phyloP scores from a whole-genome alignment of 2,888 invertebrate genomes.

The Ornithoptera priamus region DNA sequence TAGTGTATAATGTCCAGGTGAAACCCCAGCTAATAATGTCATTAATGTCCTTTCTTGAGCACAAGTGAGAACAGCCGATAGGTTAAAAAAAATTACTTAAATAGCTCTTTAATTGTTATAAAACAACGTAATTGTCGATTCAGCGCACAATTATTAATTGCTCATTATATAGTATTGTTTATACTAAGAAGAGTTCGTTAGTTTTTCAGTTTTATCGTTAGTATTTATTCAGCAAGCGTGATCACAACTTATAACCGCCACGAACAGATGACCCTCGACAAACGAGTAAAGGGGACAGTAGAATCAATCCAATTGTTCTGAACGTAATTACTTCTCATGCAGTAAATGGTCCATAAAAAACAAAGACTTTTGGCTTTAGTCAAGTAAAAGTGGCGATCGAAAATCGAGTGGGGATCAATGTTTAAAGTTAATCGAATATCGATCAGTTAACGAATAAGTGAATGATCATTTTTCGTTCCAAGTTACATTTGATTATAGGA shows the following conservation, averaged over 20 bases:
- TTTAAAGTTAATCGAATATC: constrained; percentile 47
- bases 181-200: too few relatives aligned
- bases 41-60: constrained; percentile 11
- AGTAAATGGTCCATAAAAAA: too few relatives aligned
- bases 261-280: too few relatives aligned
- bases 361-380: too few relatives aligned
- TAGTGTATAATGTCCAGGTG: constrained; percentile 52
- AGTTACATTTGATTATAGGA: constrained; percentile 41
- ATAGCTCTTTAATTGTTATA: constrained; percentile 12
- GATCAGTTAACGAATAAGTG: constrained; percentile 46
- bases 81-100: constrained; percentile 1
- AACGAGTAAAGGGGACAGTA: too few relatives aligned
- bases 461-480: constrained; percentile 38
- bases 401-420: constrained; percentile 41
- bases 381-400: too few relatives aligned
- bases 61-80: constrained; percentile 2
- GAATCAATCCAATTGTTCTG: too few relatives aligned
- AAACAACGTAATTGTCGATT: constrained; percentile 19
- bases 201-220: too few relatives aligned
- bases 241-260: too few relatives aligned
- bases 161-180: constrained; percentile 5
- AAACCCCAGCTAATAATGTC: constrained; percentile 43
- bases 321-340: too few relatives aligned
- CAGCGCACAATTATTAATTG: constrained; percentile 20
- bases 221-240: too few relatives aligned